These are phyloP conservation scores for Apostichopus leukothele DNA, from an alignment of 53 echinoderm and acorn worm species.

Conservation along the genomic window DNA sequence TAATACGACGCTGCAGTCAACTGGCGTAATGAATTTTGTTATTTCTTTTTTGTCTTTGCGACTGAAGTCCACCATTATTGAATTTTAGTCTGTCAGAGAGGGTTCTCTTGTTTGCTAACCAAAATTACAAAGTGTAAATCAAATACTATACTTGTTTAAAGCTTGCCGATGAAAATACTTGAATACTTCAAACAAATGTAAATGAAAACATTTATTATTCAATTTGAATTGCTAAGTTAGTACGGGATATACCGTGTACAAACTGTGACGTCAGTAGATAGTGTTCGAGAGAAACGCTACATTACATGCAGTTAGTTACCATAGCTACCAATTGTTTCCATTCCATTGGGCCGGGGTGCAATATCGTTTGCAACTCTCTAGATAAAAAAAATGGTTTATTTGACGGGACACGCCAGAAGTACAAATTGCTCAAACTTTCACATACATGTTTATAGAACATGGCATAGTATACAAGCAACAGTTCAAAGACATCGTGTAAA, in stretches of 20 bases:
- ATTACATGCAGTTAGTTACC: background rate
- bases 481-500: too few species aligned
- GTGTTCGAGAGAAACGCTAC: background rate
- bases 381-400: too few species aligned
- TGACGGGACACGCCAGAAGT: too few species aligned
- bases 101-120: slow-evolving; percentile 8
- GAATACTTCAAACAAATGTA: background rate
- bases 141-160: background rate
- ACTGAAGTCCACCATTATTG: slow-evolving; percentile 9
- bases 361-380: background rate
- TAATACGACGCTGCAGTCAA: slow-evolving; percentile 15
- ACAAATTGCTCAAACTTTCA: too few species aligned
- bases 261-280: background rate
- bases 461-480: too few species aligned
- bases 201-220: slow-evolving; percentile 1
- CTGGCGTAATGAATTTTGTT: slow-evolving; percentile 23
- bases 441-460: too few species aligned
- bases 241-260: background rate
- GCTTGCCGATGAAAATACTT: background rate
- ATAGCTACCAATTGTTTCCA: background rate
- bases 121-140: slow-evolving; percentile 7
- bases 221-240: background rate
- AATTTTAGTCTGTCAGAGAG: slow-evolving; percentile 16
- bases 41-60: background rate
- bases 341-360: background rate